Base-by-base conservation (phyloP, 1,140 invertebrate species). In the Drosophila sulfurigaster region DNA sequence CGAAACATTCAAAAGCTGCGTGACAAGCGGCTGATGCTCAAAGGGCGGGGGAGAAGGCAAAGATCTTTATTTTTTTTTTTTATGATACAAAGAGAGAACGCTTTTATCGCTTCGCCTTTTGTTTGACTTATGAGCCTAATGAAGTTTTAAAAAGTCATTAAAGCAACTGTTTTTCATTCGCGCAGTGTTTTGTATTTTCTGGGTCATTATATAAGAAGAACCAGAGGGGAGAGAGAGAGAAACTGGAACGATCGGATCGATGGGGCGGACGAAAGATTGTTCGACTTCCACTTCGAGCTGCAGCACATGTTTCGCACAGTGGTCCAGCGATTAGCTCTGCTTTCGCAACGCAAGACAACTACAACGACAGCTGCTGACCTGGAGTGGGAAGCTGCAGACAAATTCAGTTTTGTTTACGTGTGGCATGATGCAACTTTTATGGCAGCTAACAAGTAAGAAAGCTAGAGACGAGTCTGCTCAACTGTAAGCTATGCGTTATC, bases 81-180 rank as follows among this genome's bases (percentile, higher is more conserved):
- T 25, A 25, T 25, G 20, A 25, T 25, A 25, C 20, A 25, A 25
- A 25, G 20, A 10, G 10, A 38, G 43, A 20, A 35, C 25, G 10
- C 20, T 52, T 38, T 49, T 54, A 35, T 45, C 64, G 43, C 35
- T 25, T 25, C 20, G 20, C 20, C 20, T 25, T 25, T 25, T 25
- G 20, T 25, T 25, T 25, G 20, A 25, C 51, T 73, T 54, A 60
- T 48, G 64, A 30, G 66, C 32, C 58, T 75, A 75, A 71, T 66
- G 74, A 82, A 78, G 59, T 80, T 62, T 64, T 35, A 70, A 71
- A 73, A 87, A 87, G 76, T 76, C 82, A 87, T 82, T 88, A 87
- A 77, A 64, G 60, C 78, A 82, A 79, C 82, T 69, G 67, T 75
- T 73, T 79, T 77, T 76, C 41, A 48, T 59, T 81, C 49, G 63